Percentiles rank a stretch among this genome's conserved stretches.
Conservation (phyloP, 2,888 invertebrate genomes). For the Phytoseiulus persimilis region DNA sequence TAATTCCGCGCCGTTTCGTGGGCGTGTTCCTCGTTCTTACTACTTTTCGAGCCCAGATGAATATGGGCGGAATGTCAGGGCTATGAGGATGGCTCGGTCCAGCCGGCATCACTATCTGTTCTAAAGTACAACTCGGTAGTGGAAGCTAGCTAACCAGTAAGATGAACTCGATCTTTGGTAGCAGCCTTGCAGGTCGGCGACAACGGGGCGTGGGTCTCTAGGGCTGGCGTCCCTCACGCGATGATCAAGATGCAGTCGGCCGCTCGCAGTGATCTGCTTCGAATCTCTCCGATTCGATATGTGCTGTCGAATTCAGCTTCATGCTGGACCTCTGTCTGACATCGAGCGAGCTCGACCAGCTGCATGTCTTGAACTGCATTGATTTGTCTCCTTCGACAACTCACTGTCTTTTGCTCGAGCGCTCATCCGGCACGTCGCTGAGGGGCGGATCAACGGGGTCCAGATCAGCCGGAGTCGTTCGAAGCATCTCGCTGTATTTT, state of each 20-base stretch:
- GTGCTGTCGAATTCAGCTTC: neutral
- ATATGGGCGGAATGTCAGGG: slow-evolving; percentile 5
- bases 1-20: neutral
- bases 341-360: neutral
- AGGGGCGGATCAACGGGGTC: no score
- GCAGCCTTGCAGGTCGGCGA: neutral
- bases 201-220: neutral
- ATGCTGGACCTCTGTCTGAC: neutral
- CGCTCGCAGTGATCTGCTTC: neutral
- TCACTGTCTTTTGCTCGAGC: neutral
- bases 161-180: neutral
- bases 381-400: neutral
- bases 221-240: neutral
- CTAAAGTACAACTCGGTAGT: neutral
- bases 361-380: neutral
- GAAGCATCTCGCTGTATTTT: no score
- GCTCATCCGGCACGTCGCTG: neutral
- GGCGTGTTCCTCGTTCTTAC: neutral
- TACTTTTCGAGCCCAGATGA: neutral
- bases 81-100: neutral
- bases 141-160: neutral
- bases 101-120: neutral
- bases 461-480: no score
- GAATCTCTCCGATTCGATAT: neutral
- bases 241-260: neutral